Evolutionary conservation across 2,113 vertebrate species (phyloP), one percentile per base, ranked within the genome.

Genomic region (Trematocara stigmaticum): DNA sequence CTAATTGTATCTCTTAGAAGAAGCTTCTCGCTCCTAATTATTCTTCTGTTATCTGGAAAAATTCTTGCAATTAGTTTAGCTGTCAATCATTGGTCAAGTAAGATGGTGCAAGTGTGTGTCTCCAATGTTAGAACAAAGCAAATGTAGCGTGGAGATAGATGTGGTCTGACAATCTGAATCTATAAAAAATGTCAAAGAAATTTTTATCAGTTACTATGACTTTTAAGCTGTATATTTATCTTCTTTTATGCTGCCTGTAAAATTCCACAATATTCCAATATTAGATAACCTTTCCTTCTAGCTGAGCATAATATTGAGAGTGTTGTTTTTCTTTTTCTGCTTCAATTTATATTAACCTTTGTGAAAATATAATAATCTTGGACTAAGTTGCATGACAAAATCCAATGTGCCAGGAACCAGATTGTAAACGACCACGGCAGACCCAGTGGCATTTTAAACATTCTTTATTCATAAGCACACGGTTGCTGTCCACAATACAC

Each of bases 41-140:
- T 87, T 88, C 66, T 85, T 55, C 34, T 64, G 52, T 80, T 87
- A 79, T 55, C 84, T 86, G 66, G 45, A 66, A 84, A 86, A 81
- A 51, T 71, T 85, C 56, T 49, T 84, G 12, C 90, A 92, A 93
- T 92, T 89, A 90, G 84, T 90, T 85, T 61, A 80, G 87, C 81
- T 88, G 91, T 90, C 87, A 93, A 79, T 93, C 91, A 89, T 45
- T 78, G 76, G 81, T 89, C 47, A 81, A 85, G 57, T 81, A 82
- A 87, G 57, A 92, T 78, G 49, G 6, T 79, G 29, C 71, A 10
- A 42, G n/a, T 38, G 59, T 78, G 45, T 78, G 45, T 51, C 7
- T 64, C 16, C 34, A 55, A 9, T 78, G 74, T 42, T 82, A 51
- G n/a, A 91, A 51, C 11, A 56, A 29, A 76, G 34, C 3, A 76